Base-by-base conservation (phyloP, 2,113 vertebrate species). In the Sinosuthora webbiana region DNA sequence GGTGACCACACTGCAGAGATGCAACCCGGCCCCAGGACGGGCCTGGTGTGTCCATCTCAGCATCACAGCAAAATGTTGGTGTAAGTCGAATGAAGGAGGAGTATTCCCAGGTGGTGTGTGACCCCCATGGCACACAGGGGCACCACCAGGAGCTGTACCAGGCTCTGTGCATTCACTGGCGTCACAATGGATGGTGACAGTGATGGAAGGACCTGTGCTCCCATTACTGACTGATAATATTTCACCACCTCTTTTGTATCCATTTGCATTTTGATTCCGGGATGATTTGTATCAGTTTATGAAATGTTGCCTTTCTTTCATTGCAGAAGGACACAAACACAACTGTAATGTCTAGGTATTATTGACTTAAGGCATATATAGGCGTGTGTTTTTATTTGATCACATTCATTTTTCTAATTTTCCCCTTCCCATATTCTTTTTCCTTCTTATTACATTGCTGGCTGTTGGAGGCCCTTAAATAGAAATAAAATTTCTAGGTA, bases 341-440 rank as follows among this genome's bases (percentile, higher is more conserved):
- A 89, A 69, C 50, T 5, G 2, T 1, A 10, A 60, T 42, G 4
- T 83, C 41, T 67, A 78, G 89, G 53, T 80, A n/a, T 91, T 90
- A 93, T 33, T 87, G 83, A 76, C 88, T 97, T 95, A 91, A n/a
- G 35, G 78, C 50, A 7, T 50, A 91, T 69, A 68, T 22, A 63
- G 17, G 35, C 6, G 1, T 70, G 83, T 75, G 28, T 4, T 81
- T 95, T 94, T 74, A 84, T 93, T 67, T 83, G 85, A 97, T 96
- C 89, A 67, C 85, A 87, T 94, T 93, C 69, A 59, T 86, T 96
- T 90, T 94, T 96, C 90, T 95, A 77, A 95, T 97, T 97, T 91
- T 49, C 68, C 28, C 49, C 42, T 89, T 89, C 47, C 82, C 39
- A 3, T 82, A 63, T 85, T 83, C n/a, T 79, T 94, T 93, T 76